phyloP scores from a whole-genome alignment of 2,888 invertebrate species.

The Drosophila seclusa region DNA sequence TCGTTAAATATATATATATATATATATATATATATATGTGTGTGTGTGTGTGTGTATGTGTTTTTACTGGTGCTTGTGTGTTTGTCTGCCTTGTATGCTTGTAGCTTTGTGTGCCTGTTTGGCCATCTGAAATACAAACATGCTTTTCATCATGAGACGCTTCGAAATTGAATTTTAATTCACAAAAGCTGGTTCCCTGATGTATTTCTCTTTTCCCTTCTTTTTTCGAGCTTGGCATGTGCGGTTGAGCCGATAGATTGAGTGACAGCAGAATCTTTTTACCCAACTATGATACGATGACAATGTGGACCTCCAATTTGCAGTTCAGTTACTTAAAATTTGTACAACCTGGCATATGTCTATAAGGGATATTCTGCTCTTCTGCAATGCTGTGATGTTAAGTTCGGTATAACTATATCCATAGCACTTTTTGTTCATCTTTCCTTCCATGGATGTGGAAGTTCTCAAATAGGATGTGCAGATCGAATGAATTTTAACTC shows the following conservation, averaged over 20 bases:
- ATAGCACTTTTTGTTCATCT: background rate
- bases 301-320: conserved; percentile 27
- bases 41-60: background rate
- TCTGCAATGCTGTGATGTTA: background rate
- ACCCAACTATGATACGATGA: conserved; percentile 25
- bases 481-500: background rate
- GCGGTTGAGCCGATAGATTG: conserved; percentile 15
- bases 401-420: background rate
- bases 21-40: background rate
- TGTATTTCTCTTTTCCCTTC: background rate
- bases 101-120: conserved; percentile 46
- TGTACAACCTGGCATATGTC: background rate
- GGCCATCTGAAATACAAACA: conserved; percentile 72
- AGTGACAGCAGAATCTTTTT: conserved; percentile 13
- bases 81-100: conserved; percentile 30
- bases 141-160: conserved; percentile 72
- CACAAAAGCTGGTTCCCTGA: conserved; percentile 62
- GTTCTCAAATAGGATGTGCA: background rate
- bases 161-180: conserved; percentile 82
- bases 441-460: background rate
- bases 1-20: background rate
- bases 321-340: background rate
- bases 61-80: conserved; percentile 5
- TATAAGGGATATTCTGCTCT: conserved; percentile 6
- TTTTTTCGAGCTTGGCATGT: conserved; percentile 6